Base-by-base conservation (phyloP, 1,140 invertebrate genomes). In the Penaeus indicus region DNA sequence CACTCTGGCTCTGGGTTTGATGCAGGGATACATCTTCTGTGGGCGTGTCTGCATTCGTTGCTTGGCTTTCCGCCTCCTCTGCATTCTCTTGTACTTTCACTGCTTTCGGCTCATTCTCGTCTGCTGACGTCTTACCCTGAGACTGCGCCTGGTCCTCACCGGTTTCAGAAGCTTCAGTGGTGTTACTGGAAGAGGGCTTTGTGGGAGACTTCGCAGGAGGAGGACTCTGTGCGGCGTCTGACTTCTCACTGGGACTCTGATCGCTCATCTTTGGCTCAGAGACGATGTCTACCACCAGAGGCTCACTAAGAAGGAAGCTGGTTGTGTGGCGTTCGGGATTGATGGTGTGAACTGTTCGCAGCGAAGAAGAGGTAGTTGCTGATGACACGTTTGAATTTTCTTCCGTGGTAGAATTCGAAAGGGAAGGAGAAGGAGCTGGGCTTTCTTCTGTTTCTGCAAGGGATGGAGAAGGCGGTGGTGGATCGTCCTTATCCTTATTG, bases 1-100 rank as follows among this genome's bases (percentile, higher is more conserved):
- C 78, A 27, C 85, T 81, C 47, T 86, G 85, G 21, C 62, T 80
- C 63, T 67, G 62, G 7, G 63, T 47, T 63, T 84, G 63, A 18
- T 64, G 10, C 8, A 10, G 27, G 21, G 27, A n/a, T 21, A 7
- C 16, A 3, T 69, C 38, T 69, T 18, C 16, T 8, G 38, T 81
- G 18, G 25, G 25, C 19, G 72, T 19, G 21, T 75, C 72, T 19
- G 18, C 42, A 19, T 75, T 19, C 16, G 16, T 75, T 32, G 72
- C 27, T 27, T 19, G 18, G 72, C 7, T 75, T 10, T 7, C 19
- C 18, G 21, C 13, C 72, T 75, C 42, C 1, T 54, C 11, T 54
- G 11, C 54, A 13, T 54, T 54, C 54, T 54, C 54, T n/a, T 75
- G 18, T 75, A 11, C 5, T 75, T 75, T 32, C 27, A 19, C 72